Percentiles rank a stretch among this genome's conserved stretches.
phyloP scores from a whole-genome alignment of 2,113 vertebrate genomes.

The Benitochromis conjunctus region DNA sequence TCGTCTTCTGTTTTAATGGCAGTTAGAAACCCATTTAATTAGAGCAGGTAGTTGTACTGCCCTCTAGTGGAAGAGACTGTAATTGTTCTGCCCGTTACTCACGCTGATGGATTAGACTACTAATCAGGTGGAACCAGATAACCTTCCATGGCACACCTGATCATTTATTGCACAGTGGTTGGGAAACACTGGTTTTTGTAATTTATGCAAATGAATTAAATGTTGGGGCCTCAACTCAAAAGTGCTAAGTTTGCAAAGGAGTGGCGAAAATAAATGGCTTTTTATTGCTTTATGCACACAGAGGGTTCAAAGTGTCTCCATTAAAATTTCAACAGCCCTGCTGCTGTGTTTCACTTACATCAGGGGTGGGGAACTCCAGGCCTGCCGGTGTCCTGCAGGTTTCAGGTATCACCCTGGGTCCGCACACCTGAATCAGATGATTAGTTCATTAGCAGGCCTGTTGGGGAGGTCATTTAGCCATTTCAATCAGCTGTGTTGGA shows the following conservation, averaged over 20 bases:
- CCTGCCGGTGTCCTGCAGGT: neutral
- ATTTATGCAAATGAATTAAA: neutral
- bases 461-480: fast-evolving
- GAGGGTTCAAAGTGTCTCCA: neutral
- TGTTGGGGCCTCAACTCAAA: neutral
- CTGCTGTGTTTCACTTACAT: neutral
- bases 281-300: neutral
- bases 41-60: too few species aligned
- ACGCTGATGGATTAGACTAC: too few species aligned
- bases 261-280: neutral
- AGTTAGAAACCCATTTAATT: too few species aligned
- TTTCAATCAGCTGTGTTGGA: neutral
- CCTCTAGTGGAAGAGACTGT: too few species aligned
- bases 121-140: too few species aligned
- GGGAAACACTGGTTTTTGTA: fast-evolving
- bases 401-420: neutral
- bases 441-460: fast-evolving
- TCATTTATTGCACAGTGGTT: too few species aligned
- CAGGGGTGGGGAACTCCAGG: neutral
- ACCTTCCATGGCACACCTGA: too few species aligned
- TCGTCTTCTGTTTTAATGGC: too few species aligned
- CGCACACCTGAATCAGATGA: neutral
- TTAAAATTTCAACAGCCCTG: fast-evolving
- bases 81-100: too few species aligned
- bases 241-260: neutral